Percentiles rank a stretch among this genome's conserved stretches.
phyloP scores from a whole-genome alignment of 2,888 invertebrate genomes.

The Glomeris marginata region DNA sequence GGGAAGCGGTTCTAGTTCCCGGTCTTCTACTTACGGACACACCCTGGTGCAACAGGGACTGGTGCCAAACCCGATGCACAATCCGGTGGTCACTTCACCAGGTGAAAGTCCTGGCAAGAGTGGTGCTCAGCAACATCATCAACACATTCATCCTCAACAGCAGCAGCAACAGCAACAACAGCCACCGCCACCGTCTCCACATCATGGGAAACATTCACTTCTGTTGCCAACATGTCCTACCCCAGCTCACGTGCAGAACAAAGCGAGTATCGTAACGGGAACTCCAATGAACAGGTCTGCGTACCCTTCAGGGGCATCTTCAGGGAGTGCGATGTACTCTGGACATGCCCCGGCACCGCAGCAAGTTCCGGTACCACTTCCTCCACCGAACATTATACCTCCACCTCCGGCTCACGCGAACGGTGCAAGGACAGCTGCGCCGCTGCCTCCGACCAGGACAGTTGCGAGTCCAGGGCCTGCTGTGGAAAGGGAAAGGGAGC shows the following conservation, averaged over 20 bases:
- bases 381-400: constrained; percentile 22
- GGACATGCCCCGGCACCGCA: constrained; percentile 20
- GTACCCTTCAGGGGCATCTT: constrained; percentile 28
- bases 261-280: constrained; percentile 41
- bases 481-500: too few species aligned
- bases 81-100: constrained; percentile 1
- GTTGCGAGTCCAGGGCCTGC: too few species aligned
- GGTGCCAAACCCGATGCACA: constrained; percentile 32
- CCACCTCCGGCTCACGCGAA: constrained; percentile 16
- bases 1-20: neutral
- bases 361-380: constrained; percentile 14
- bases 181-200: neutral
- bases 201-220: neutral
- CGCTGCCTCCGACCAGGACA: neutral
- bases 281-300: constrained; percentile 39
- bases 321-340: constrained; percentile 22
- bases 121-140: neutral
- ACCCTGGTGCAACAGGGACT: constrained; percentile 29
- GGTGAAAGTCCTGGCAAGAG: neutral
- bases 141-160: neutral
- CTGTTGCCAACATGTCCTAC: constrained; percentile 44
- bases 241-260: constrained; percentile 58
- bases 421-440: neutral
- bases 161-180: neutral
- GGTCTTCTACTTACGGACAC: neutral